A percentile compares a stretch with the other conserved stretches of the same genome.
phyloP scores from a whole-genome alignment of 2,113 vertebrate species.

The Tautogolabrus adspersus region DNA sequence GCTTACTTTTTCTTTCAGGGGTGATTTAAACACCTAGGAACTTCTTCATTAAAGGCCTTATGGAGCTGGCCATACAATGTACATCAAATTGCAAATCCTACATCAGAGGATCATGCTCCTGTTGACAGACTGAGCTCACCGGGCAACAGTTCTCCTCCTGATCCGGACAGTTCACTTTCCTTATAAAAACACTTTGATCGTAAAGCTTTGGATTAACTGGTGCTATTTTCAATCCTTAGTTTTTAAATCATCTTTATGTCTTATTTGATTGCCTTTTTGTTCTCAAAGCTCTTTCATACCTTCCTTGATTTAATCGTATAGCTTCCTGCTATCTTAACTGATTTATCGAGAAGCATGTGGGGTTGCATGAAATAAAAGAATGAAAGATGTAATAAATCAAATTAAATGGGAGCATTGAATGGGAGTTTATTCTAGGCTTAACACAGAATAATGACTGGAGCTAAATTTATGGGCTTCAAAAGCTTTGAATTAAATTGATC shows the following conservation, averaged over 20 bases:
- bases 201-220: background rate
- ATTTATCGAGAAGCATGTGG: background rate
- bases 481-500: too few relatives aligned
- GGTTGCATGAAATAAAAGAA: background rate
- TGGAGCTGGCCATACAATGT: background rate
- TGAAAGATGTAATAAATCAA: background rate
- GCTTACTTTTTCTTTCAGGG: background rate
- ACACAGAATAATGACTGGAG: background rate
- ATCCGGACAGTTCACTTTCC: too few relatives aligned
- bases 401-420: background rate
- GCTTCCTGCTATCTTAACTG: background rate
- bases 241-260: background rate
- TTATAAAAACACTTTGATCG: background rate
- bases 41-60: slow-evolving; percentile 21
- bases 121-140: slow-evolving; percentile 7
- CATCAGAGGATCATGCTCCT: background rate
- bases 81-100: slow-evolving; percentile 16
- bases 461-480: background rate
- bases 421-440: background rate
- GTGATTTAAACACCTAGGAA: slow-evolving; percentile 22
- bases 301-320: background rate
- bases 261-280: background rate
- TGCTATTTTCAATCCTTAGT: background rate
- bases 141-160: slow-evolving; percentile 10
- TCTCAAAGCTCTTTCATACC: background rate